phyloP scores from a whole-genome alignment of 2,113 vertebrate species.

The Tupaia chinensis region DNA sequence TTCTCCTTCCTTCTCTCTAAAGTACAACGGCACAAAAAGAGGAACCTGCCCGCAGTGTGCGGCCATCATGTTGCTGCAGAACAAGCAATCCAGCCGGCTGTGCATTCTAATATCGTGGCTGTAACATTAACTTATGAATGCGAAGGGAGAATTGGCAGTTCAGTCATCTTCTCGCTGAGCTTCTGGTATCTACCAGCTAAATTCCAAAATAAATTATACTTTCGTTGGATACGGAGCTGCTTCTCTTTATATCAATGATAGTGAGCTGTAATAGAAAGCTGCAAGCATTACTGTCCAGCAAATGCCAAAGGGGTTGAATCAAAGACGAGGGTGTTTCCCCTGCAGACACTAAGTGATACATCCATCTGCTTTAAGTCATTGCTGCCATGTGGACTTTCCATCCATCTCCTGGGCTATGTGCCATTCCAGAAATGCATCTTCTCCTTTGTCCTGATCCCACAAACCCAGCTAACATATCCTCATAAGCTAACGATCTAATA shows the following conservation, averaged over 20 bases:
- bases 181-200: neutral
- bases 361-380: neutral
- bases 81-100: neutral
- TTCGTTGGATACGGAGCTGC: neutral
- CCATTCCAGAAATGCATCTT: neutral
- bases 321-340: neutral
- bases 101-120: neutral
- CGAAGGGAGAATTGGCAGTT: neutral
- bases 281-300: neutral
- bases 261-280: neutral
- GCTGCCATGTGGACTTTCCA: neutral
- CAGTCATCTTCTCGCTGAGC: neutral
- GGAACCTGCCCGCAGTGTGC: neutral
- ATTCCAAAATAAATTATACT: neutral
- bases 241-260: neutral
- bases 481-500: neutral
- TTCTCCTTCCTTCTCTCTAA: neutral
- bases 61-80: neutral
- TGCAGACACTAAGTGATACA: neutral
- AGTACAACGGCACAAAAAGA: neutral
- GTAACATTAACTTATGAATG: neutral
- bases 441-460: neutral
- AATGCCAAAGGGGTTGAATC: neutral
- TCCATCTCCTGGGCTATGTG: neutral
- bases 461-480: neutral